Percentiles rank a stretch among this genome's conserved stretches.
Conservation (phyloP, 1,140 invertebrate genomes). For the Aphidius ervi region DNA sequence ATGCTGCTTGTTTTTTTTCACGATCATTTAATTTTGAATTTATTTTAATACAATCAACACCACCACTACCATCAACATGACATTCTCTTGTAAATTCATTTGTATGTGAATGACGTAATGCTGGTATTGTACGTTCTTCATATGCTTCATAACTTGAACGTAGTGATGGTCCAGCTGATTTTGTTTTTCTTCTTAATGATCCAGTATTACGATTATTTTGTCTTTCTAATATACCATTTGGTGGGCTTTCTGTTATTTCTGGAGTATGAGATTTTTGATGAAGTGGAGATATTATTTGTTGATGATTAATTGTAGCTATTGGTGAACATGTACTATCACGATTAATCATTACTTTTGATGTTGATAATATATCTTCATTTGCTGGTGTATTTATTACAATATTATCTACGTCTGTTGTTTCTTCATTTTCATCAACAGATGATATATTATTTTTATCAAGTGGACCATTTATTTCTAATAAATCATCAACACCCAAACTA, state of each 20-base stretch:
- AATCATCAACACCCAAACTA: constrained; percentile 65
- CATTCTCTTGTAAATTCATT: constrained; percentile 74
- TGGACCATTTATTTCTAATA: constrained; percentile 74
- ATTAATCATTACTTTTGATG: constrained; percentile 40
- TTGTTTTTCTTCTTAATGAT: constrained; percentile 67
- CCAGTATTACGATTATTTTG: constrained; percentile 53
- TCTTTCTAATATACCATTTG: constrained; percentile 44
- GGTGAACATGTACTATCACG: constrained; percentile 46
- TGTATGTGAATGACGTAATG: constrained; percentile 74
- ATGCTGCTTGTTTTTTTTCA: constrained; percentile 83
- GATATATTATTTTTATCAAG: constrained; percentile 53
- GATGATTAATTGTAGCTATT: constrained; percentile 36
- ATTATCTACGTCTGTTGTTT: constrained; percentile 30
- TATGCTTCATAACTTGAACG: constrained; percentile 81
- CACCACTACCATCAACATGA: constrained; percentile 56
- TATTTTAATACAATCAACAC: constrained; percentile 40
- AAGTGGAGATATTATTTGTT: constrained; percentile 52
- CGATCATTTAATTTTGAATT: constrained; percentile 75
- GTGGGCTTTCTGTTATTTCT: constrained; percentile 43
- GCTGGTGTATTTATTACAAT: constrained; percentile 23
- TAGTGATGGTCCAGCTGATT: constrained; percentile 63
- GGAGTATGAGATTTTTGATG: constrained; percentile 49
- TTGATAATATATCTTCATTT: constrained; percentile 38
- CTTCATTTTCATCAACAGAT: constrained; percentile 40
- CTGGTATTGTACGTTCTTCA: constrained; percentile 78